Percentiles rank a stretch among this genome's conserved stretches.
phyloP scores from a whole-genome alignment of 2,113 vertebrate genomes.

The Mohoua ochrocephala region DNA sequence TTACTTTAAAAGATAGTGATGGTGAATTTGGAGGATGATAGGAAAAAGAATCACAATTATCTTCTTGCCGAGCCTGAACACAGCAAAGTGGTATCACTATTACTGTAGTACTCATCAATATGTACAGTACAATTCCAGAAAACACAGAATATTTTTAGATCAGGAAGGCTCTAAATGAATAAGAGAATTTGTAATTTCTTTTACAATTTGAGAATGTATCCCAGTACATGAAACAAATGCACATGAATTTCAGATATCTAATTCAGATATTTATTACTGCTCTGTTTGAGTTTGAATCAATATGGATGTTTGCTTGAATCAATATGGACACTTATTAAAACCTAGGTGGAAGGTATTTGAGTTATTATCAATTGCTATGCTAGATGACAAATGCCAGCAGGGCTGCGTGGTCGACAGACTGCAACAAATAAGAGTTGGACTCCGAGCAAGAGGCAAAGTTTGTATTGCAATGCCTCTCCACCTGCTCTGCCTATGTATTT shows the following conservation, averaged over 20 bases:
- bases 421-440: not conserved
- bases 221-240: not conserved
- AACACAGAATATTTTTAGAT: not conserved
- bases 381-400: not conserved
- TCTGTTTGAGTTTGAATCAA: not conserved
- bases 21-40: not conserved
- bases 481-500: not conserved
- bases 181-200: not conserved
- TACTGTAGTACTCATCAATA: not conserved
- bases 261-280: not conserved
- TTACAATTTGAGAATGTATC: not conserved
- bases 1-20: not conserved
- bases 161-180: not conserved
- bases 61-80: not conserved
- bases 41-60: not conserved
- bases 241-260: not conserved
- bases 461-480: not conserved
- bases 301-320: not conserved
- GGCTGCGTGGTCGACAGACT: accelerated
- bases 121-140: not conserved
- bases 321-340: not conserved
- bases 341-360: not conserved
- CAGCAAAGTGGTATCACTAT: not conserved
- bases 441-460: not conserved
- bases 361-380: not conserved